Evolutionary conservation across 2,888 invertebrate genomes (phyloP).

Genomic region (Trichopria drosophilae): DNA sequence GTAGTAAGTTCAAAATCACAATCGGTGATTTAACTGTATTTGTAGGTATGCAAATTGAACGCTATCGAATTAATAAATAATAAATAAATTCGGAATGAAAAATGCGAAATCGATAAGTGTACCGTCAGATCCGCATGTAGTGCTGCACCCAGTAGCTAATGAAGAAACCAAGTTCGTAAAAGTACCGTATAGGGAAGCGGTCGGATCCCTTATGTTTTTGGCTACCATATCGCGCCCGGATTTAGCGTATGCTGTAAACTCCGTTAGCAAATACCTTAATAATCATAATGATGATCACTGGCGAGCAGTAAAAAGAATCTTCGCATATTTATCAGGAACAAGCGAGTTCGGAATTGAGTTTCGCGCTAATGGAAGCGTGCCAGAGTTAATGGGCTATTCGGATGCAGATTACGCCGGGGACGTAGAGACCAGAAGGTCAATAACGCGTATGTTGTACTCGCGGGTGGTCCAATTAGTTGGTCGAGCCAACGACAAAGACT

Average conservation of each 20-base stretch:
- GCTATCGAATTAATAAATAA: neutral
- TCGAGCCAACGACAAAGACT: too few relatives aligned
- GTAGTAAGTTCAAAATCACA: constrained; percentile 8
- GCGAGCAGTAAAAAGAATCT: constrained; percentile 11
- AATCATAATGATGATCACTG: constrained; percentile 7
- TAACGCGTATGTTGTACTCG: too few relatives aligned
- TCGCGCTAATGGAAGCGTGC: neutral
- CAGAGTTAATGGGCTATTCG: neutral
- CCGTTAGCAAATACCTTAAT: constrained; percentile 1
- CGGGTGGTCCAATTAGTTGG: too few relatives aligned
- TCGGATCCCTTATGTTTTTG: constrained; percentile 7
- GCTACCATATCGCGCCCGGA: constrained; percentile 8
- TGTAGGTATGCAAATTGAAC: constrained; percentile 5
- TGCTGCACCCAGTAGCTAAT: neutral
- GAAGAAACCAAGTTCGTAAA: neutral
- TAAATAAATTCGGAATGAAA: neutral
- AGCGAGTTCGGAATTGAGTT: neutral
- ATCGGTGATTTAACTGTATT: constrained; percentile 2
- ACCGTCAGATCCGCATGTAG: neutral
- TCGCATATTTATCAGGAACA: constrained; percentile 4
- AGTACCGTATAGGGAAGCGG: constrained; percentile 6
- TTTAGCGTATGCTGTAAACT: constrained; percentile 11
- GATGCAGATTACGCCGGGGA: constrained; percentile 7
- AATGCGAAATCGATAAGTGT: neutral
- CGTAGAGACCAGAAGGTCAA: constrained; percentile 2